phyloP scores from a whole-genome alignment of 2,888 invertebrate species.

The Carterocephalus palaemon region DNA sequence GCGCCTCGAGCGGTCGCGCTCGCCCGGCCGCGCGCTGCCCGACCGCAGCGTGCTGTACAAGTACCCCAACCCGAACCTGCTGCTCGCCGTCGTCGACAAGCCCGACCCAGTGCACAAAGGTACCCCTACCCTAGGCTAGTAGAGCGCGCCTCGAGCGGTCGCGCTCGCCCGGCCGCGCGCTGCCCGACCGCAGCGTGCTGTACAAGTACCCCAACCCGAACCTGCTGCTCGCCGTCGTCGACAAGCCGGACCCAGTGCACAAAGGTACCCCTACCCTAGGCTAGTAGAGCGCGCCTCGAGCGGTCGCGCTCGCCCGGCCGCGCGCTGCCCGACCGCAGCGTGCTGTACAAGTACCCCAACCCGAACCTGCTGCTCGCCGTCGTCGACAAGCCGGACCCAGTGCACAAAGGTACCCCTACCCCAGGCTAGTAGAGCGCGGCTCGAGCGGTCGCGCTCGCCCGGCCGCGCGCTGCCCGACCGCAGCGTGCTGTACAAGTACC shows the following conservation, averaged over 20 bases:
- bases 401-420: constrained; percentile 90
- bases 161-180: constrained; percentile 96
- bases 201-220: constrained; percentile 99
- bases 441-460: constrained; percentile 93
- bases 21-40: constrained; percentile 95
- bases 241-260: constrained; percentile 85
- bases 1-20: constrained; percentile 89
- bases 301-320: constrained; percentile 96
- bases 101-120: constrained; percentile 87
- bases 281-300: constrained; percentile 84
- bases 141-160: constrained; percentile 86
- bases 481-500: too few relatives aligned
- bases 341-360: constrained; percentile 98
- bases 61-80: constrained; percentile 97
- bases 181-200: constrained; percentile 96
- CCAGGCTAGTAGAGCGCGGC: too few relatives aligned
- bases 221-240: constrained; percentile 90
- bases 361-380: constrained; percentile 95
- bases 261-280: too few relatives aligned
- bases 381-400: constrained; percentile 85
- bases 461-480: constrained; percentile 94
- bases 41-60: constrained; percentile 99
- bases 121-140: too few relatives aligned
- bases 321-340: constrained; percentile 96
- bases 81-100: constrained; percentile 90